Evolutionary conservation across 2,113 vertebrate species (phyloP).

Genomic region (Fukomys damarensis): DNA sequence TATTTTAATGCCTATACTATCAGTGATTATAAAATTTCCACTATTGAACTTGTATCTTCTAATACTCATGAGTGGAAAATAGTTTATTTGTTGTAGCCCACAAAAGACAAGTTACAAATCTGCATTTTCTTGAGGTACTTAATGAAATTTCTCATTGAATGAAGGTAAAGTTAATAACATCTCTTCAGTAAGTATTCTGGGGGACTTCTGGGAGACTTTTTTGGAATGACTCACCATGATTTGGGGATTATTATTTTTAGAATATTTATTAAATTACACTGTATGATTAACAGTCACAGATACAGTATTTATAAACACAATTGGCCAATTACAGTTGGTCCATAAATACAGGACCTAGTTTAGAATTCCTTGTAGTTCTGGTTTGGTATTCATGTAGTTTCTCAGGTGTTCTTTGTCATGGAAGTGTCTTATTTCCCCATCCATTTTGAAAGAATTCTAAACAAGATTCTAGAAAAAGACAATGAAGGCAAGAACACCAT

Average conservation of each 20-base stretch:
- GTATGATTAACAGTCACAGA: neutral
- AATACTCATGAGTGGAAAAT: neutral
- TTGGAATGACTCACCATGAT: neutral
- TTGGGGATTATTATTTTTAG: neutral
- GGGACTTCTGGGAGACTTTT: neutral
- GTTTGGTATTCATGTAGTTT: too few relatives aligned
- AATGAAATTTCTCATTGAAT: slow-evolving; percentile 17
- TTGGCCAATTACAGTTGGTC: neutral
- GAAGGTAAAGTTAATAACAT: slow-evolving; percentile 10
- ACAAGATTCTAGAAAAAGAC: too few relatives aligned
- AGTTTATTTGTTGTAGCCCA: neutral
- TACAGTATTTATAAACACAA: neutral
- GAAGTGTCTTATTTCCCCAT: too few relatives aligned
- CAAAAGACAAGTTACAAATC: slow-evolving; percentile 32
- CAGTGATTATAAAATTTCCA: neutral
- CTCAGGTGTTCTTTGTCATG: too few relatives aligned
- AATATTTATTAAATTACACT: slow-evolving; percentile 22
- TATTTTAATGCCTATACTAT: neutral
- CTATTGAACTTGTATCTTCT: neutral
- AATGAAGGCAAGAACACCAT: too few relatives aligned
- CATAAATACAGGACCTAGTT: neutral
- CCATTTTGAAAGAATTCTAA: too few relatives aligned
- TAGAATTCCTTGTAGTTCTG: too few relatives aligned
- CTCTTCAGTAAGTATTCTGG: neutral
- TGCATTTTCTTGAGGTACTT: slow-evolving; percentile 13